Base-by-base conservation (phyloP, 1,140 invertebrate species). In the Pemphigus obesinymphae region DNA sequence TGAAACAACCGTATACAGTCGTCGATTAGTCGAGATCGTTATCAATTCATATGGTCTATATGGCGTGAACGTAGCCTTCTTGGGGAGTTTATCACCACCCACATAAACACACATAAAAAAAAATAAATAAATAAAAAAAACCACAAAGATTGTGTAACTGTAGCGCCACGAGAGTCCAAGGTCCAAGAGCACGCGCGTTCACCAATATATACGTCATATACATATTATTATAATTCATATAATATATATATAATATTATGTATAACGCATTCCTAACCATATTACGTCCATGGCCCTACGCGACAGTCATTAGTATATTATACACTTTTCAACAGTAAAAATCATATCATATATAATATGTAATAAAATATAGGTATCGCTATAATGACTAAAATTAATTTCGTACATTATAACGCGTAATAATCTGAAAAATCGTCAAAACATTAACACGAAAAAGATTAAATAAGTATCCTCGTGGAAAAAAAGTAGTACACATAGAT, bases 211-310 rank as follows among this genome's bases (percentile, higher is more conserved):
- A 48, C 45, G 20, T n/a, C 17, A 2, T 26, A 26, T 15, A 43
- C 31, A 45, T 70, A 70, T 5, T 37, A 26, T 29, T 50, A n/a
- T 43, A 23, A 40, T 70, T 23, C 15, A 23, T 13, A 23, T 70
- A 23, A 40, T 70, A 43, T 26, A 23, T 13, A 23, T 70, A 17
- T 5, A 29, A 66, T 37, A 70, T 68, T 70, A 45, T 29, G 23
- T 55, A 76, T 76, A 76, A 50, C 75, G 50, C 48, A 78, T 78
- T 78, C 75, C 34, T 78, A 58, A 17, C 75, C n/a, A n/a, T n/a
- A 26, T 58, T 37, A 23, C 73, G 75, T 78, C 75, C 50, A 17
- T 55, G 75, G 75, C 50, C 50, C 75, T 55, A 13, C 17, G 53
- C 48, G 40, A 43, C n/a, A 26, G 37, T n/a, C n/a, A n/a, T n/a